Evolutionary conservation across 2,113 vertebrate genomes (phyloP).

Genomic region (Erinaceus europaeus): DNA sequence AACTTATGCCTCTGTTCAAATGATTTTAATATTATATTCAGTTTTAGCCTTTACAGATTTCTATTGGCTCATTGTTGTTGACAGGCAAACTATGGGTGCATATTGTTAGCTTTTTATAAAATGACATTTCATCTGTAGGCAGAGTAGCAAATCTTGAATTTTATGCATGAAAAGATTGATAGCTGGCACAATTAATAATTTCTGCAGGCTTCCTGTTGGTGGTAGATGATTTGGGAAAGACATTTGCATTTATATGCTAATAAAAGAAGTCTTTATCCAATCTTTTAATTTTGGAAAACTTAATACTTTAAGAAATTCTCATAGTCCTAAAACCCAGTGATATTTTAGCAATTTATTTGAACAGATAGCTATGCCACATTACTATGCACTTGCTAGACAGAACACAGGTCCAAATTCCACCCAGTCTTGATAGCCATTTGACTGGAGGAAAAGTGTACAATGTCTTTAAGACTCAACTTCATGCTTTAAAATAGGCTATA

Average conservation of each 20-base stretch:
- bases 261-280: constrained; percentile 48
- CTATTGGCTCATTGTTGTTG: constrained; percentile 58
- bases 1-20: constrained; percentile 17
- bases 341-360: background rate
- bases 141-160: constrained; percentile 66
- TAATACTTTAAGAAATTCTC: constrained; percentile 26
- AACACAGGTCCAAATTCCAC: background rate
- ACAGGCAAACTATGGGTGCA: constrained; percentile 38
- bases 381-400: too few species aligned
- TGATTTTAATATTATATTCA: constrained; percentile 31
- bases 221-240: constrained; percentile 56
- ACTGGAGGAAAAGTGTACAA: background rate
- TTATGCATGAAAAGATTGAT: constrained; percentile 68
- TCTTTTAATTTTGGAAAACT: constrained; percentile 42
- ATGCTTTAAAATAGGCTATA: background rate
- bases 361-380: background rate
- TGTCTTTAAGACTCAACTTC: background rate
- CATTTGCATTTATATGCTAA: constrained; percentile 61
- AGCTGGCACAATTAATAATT: constrained; percentile 67
- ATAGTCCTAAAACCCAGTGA: background rate
- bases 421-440: background rate
- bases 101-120: constrained; percentile 66
- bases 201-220: constrained; percentile 50
- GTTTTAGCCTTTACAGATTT: constrained; percentile 36
- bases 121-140: constrained; percentile 66